These are phyloP conservation scores for Microctenopoma stevenorrisi DNA, from an alignment of 2,797 vertebrate species.

Conservation along the genomic window DNA sequence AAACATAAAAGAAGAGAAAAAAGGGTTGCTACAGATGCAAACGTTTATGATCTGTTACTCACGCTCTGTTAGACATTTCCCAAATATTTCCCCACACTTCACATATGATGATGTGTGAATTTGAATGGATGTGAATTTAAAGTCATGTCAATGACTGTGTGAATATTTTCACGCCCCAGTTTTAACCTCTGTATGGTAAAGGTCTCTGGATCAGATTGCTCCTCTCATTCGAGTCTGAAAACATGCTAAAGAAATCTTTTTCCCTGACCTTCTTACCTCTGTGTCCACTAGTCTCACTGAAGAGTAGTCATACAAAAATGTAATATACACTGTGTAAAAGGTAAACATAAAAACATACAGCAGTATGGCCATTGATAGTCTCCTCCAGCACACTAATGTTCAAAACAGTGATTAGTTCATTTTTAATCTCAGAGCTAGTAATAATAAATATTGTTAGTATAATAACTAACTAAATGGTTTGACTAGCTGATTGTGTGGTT, in stretches of 20 bases:
- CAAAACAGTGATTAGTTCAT: no score
- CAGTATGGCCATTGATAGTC: background rate
- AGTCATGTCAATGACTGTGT: conserved; percentile 50
- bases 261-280: background rate
- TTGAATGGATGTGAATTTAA: conserved; percentile 47
- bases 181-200: conserved; percentile 22
- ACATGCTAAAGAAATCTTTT: background rate
- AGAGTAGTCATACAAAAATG: background rate
- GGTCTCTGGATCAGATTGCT: conserved; percentile 26
- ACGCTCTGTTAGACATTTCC: conserved; percentile 66
- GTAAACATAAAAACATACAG: no score
- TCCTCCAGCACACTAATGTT: background rate
- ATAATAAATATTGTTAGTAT: background rate
- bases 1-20: conserved; percentile 26
- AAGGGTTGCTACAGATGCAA: conserved; percentile 41
- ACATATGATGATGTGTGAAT: conserved; percentile 66
- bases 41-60: conserved; percentile 72
- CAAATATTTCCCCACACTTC: conserved; percentile 57
- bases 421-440: no score
- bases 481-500: background rate
- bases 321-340: no score
- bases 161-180: conserved; percentile 49
- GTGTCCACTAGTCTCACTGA: background rate
- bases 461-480: background rate
- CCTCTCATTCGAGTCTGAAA: conserved; percentile 7